A percentile compares a stretch with the other conserved stretches of the same genome.
Conservation (phyloP, 1,140 invertebrate species). For the Trissolcus basalis region DNA sequence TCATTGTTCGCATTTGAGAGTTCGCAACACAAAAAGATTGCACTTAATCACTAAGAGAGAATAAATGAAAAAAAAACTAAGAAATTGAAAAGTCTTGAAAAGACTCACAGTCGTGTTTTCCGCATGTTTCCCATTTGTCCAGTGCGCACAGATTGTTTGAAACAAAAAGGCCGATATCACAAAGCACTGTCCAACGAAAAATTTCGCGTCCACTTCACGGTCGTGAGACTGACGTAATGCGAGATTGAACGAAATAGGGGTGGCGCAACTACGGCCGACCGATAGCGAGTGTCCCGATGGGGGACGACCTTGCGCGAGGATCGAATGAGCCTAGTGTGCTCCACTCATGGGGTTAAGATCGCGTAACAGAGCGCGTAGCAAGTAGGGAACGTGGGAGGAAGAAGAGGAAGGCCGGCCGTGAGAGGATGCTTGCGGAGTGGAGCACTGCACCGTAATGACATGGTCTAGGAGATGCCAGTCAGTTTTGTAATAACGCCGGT, state of each 20-base stretch:
- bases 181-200: conserved; percentile 33
- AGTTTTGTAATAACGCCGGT: conserved; percentile 76
- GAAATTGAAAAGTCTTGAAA: conserved; percentile 8
- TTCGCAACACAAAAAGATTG: no score
- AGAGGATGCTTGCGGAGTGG: conserved; percentile 72
- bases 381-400: conserved; percentile 52
- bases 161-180: conserved; percentile 17
- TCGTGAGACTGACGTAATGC: background rate
- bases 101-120: conserved; percentile 49
- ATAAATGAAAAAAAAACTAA: background rate
- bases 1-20: no score
- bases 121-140: conserved; percentile 46
- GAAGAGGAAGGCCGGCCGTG: conserved; percentile 60
- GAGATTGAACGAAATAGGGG: background rate
- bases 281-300: conserved; percentile 20
- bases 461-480: conserved; percentile 76
- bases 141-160: conserved; percentile 22
- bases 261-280: conserved; percentile 16
- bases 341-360: conserved; percentile 57
- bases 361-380: conserved; percentile 43
- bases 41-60: no score
- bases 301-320: conserved; percentile 51
- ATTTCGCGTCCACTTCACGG: conserved; percentile 32
- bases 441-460: conserved; percentile 76
- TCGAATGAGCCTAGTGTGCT: conserved; percentile 33